Percentiles rank a stretch among this genome's conserved stretches.
These are phyloP conservation scores for Synodontis membranacea DNA, from an alignment of 2,113 vertebrate species.

Conservation along the genomic window DNA sequence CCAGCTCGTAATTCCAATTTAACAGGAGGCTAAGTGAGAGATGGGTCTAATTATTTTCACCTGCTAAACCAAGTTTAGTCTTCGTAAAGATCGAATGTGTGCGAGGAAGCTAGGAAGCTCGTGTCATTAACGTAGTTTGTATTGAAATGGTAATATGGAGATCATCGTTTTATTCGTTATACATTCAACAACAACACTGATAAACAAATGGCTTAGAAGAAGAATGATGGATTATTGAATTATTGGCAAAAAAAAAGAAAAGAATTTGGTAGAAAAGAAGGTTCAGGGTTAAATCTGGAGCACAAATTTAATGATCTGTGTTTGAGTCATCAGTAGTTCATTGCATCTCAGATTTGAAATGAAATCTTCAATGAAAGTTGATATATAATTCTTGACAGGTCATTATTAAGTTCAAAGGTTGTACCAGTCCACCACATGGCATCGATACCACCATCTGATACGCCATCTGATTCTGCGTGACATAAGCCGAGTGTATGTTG, in stretches of 20 bases:
- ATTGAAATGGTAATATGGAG: background rate
- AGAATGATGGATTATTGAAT: background rate
- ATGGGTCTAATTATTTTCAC: background rate
- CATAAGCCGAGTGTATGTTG: too few relatives aligned
- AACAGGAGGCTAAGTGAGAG: background rate
- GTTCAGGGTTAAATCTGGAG: background rate
- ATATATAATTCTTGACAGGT: background rate
- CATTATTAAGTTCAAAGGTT: background rate
- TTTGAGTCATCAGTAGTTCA: too few relatives aligned
- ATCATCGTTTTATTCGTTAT: background rate
- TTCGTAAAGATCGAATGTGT: background rate
- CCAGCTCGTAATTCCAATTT: background rate
- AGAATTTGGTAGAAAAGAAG: background rate
- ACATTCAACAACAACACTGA: background rate
- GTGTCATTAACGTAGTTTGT: background rate
- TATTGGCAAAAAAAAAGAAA: background rate
- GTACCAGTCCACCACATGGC: background rate
- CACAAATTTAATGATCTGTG: background rate
- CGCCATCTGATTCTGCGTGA: background rate
- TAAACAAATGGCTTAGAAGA: background rate
- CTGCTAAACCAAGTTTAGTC: background rate
- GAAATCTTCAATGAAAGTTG: background rate
- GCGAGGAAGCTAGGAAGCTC: background rate
- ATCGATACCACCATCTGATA: background rate
- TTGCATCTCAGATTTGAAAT: background rate